Conservation (phyloP, 92 coral and sea anemone genomes). For the Galaxea fascicularis region DNA sequence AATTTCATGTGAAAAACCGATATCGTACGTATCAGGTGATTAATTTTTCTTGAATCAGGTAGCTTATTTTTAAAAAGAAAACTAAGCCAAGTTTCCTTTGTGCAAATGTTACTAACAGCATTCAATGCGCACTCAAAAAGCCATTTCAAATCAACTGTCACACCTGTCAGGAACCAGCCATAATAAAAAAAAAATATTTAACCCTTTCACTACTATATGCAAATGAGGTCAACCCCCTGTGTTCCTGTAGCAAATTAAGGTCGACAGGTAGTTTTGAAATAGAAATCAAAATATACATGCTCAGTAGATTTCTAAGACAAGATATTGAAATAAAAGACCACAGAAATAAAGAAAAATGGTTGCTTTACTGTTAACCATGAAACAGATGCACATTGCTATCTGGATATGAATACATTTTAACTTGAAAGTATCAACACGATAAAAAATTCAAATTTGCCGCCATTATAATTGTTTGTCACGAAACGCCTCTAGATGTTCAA, state of each 20-base stretch:
- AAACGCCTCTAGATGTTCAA: background rate
- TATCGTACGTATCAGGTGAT: no score
- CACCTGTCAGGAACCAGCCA: no score
- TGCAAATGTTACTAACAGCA: no score
- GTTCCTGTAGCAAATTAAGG: constrained; percentile 20
- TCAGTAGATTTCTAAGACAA: constrained; percentile 17
- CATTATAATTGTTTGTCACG: background rate
- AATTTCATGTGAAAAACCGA: no score
- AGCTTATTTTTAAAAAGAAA: no score
- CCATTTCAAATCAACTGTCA: no score
- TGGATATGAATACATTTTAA: background rate
- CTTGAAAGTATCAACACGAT: background rate
- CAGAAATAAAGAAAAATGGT: background rate
- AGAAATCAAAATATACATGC: constrained; percentile 22
- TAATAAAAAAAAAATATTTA: no score
- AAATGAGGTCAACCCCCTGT: constrained; percentile 11
- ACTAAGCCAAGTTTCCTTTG: no score
- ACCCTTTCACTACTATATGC: constrained; percentile 37
- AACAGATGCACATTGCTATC: background rate
- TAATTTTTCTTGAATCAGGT: no score
- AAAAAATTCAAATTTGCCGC: constrained; percentile 19
- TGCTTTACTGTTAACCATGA: background rate
- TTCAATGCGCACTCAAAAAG: no score
- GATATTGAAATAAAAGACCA: constrained; percentile 3
- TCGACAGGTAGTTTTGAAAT: background rate